These are phyloP conservation scores for Hemicordylus capensis DNA, from an alignment of 2,113 vertebrate species.

Conservation along the genomic window DNA sequence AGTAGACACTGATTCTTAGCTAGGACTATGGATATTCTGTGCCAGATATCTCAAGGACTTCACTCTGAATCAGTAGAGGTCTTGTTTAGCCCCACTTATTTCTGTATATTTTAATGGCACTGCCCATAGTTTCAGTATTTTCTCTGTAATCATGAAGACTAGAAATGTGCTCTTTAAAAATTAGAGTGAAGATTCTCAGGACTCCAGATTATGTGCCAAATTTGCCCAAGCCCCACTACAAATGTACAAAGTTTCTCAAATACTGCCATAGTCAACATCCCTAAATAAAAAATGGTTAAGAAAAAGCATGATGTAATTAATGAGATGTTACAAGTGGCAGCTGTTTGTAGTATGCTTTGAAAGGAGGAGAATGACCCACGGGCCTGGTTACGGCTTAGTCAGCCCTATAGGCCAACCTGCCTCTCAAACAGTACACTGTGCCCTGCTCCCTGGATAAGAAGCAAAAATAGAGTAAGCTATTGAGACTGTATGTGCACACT, in stretches of 20 bases:
- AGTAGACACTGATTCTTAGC: background rate
- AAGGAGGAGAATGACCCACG: background rate
- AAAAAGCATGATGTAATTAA: background rate
- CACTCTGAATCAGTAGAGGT: background rate
- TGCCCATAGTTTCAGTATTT: background rate
- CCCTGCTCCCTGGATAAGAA: background rate
- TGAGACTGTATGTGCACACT: background rate
- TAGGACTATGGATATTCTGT: background rate
- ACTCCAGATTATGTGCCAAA: conserved; percentile 9
- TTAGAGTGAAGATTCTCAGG: background rate
- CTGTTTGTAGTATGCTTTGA: background rate
- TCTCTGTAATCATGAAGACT: background rate
- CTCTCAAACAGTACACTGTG: background rate
- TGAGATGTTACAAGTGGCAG: background rate
- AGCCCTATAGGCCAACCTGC: background rate
- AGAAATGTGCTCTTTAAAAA: background rate
- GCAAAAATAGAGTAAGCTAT: background rate
- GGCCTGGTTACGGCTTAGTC: background rate
- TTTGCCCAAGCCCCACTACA: background rate
- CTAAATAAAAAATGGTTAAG: background rate
- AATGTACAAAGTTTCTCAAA: background rate
- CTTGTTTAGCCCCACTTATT: background rate
- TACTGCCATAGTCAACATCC: background rate
- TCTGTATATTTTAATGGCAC: background rate
- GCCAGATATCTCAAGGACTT: conserved; percentile 12